A percentile compares a stretch with the other conserved stretches of the same genome.
Conservation (phyloP, 2,113 vertebrate species). For the Oostethus manadensis region DNA sequence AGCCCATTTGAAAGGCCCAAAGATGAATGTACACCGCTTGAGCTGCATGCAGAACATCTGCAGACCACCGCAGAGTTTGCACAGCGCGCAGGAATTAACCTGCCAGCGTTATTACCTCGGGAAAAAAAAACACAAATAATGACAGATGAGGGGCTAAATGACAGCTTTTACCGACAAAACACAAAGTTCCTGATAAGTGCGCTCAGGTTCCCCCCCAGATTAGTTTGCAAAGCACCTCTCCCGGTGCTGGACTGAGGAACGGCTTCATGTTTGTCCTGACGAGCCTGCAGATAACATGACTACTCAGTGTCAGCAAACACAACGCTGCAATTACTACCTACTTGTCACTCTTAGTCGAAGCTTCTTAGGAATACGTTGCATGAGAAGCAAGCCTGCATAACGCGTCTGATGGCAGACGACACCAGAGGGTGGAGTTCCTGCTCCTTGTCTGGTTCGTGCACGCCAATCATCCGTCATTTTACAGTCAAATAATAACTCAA, state of each 20-base stretch:
- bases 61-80: constrained; percentile 48
- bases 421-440: no score
- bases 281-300: constrained; percentile 16
- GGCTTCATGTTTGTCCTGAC: constrained; percentile 25
- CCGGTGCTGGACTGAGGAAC: constrained; percentile 20
- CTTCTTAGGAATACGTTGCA: no score
- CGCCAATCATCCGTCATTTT: no score
- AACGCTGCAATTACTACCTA: no score
- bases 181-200: constrained; percentile 34
- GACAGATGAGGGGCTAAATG: constrained; percentile 37
- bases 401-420: no score
- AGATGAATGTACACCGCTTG: constrained; percentile 53
- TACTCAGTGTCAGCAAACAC: not conserved
- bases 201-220: constrained; percentile 6
- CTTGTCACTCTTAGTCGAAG: no score
- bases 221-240: constrained; percentile 19
- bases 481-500: no score
- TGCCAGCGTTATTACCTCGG: constrained; percentile 15
- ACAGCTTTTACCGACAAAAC: constrained; percentile 23
- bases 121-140: constrained; percentile 11
- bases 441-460: no score
- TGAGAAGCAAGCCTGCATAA: no score
- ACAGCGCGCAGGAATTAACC: constrained; percentile 37
- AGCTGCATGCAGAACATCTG: constrained; percentile 33
- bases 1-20: constrained; percentile 44